Conservation (phyloP, 2,113 vertebrate genomes). For the Catharus bicknelli region DNA sequence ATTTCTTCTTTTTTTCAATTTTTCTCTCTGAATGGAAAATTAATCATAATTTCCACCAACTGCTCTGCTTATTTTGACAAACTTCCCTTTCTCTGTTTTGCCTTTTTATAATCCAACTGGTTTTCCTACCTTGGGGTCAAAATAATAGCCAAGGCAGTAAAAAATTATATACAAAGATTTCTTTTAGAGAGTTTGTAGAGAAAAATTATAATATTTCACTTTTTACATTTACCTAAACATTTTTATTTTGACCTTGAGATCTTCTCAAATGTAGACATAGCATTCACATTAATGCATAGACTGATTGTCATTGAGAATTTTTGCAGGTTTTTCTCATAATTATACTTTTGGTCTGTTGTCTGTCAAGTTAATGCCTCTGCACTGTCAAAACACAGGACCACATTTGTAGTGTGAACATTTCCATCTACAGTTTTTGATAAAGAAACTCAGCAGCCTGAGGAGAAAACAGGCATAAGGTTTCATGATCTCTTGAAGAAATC, state of each 20-base stretch:
- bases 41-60: not conserved
- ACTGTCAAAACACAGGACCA: not conserved
- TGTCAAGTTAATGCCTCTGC: not conserved
- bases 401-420: not conserved
- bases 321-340: not conserved
- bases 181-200: not conserved
- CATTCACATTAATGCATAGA: not conserved
- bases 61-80: conserved; percentile 28
- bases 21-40: not conserved
- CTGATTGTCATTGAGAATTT: not conserved
- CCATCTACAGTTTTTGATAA: not conserved
- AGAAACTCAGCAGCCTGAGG: not conserved
- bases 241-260: not conserved
- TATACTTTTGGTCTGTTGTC: not conserved
- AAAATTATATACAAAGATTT: not conserved
- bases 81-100: not conserved
- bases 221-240: not conserved
- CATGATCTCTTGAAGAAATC: not conserved
- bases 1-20: not conserved
- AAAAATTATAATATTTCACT: not conserved
- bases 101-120: not conserved
- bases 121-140: not conserved
- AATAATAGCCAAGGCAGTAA: not conserved
- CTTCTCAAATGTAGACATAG: not conserved
- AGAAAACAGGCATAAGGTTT: not conserved